Evolutionary conservation across 2,888 invertebrate genomes (phyloP).

Genomic region (Hetaerina titia): DNA sequence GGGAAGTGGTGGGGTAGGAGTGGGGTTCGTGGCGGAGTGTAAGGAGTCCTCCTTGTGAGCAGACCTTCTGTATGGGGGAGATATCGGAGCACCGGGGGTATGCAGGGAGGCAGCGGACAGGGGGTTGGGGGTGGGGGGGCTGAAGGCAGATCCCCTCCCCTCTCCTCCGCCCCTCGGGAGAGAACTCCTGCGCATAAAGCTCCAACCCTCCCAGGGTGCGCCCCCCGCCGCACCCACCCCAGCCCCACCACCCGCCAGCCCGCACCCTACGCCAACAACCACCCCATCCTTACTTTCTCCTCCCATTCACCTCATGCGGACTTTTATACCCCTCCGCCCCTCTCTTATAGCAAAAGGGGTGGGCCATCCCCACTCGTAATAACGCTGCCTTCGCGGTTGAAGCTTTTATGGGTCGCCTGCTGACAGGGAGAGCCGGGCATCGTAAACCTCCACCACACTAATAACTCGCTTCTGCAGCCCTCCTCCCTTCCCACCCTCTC

Average conservation of each 20-base stretch:
- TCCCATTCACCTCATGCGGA: conserved; percentile 19
- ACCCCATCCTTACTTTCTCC: conserved; percentile 8
- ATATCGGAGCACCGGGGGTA: conserved; percentile 14
- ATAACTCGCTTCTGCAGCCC: conserved; percentile 62
- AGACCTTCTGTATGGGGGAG: conserved; percentile 50
- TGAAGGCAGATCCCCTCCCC: not conserved
- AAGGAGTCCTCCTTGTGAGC: not conserved
- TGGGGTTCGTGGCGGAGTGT: not conserved
- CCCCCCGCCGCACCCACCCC: not conserved
- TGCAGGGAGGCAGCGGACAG: conserved; percentile 5
- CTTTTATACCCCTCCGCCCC: conserved; percentile 50
- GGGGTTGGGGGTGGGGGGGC: not conserved
- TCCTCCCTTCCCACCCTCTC: not conserved
- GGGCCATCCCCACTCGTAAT: conserved; percentile 58
- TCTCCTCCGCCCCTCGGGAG: too few species aligned
- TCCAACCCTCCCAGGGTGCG: not conserved
- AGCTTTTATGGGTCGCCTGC: conserved; percentile 65
- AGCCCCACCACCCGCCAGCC: not conserved
- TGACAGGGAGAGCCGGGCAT: conserved; percentile 53
- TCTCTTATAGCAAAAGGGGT: not conserved
- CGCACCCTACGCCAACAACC: not conserved
- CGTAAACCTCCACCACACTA: conserved; percentile 66
- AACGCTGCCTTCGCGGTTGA: conserved; percentile 62
- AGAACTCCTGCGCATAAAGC: not conserved
- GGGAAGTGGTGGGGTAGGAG: not conserved